phyloP scores from a whole-genome alignment of 1,140 invertebrate genomes.

The Arctopsyche grandis region DNA sequence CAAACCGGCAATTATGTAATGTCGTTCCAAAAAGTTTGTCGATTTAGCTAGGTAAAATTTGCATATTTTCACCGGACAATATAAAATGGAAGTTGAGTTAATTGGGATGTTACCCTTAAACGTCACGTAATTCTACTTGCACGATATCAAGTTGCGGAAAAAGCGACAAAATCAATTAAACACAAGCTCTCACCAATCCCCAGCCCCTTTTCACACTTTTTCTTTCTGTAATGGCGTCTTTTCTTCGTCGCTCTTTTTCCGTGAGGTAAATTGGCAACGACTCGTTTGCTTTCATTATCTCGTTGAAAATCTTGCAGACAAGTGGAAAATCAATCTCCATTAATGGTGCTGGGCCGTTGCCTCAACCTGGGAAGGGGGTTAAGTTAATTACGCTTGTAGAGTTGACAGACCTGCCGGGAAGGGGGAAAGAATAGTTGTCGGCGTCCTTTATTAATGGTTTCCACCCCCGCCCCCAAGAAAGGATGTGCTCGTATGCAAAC shows the following conservation, averaged over 20 bases:
- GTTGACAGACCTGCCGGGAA: conserved; percentile 5
- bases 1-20: conserved; percentile 17
- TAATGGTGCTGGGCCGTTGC: conserved; percentile 14
- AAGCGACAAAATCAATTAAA: conserved; percentile 6
- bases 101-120: background rate
- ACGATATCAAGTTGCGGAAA: background rate
- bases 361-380: background rate
- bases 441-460: conserved; percentile 13
- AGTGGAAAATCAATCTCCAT: conserved; percentile 40
- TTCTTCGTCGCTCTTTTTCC: background rate
- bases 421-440: background rate
- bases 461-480: background rate
- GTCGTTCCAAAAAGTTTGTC: conserved; percentile 1
- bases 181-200: background rate
- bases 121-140: background rate
- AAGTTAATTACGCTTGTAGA: conserved; percentile 34
- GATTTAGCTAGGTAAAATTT: background rate
- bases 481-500: background rate
- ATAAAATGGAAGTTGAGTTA: background rate
- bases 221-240: background rate
- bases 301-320: conserved; percentile 28
- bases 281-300: conserved; percentile 28
- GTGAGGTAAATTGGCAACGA: background rate
- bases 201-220: background rate
- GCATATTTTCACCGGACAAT: conserved; percentile 4